phyloP scores from a whole-genome alignment of 2,888 invertebrate genomes.

The Lucinisca nassula region DNA sequence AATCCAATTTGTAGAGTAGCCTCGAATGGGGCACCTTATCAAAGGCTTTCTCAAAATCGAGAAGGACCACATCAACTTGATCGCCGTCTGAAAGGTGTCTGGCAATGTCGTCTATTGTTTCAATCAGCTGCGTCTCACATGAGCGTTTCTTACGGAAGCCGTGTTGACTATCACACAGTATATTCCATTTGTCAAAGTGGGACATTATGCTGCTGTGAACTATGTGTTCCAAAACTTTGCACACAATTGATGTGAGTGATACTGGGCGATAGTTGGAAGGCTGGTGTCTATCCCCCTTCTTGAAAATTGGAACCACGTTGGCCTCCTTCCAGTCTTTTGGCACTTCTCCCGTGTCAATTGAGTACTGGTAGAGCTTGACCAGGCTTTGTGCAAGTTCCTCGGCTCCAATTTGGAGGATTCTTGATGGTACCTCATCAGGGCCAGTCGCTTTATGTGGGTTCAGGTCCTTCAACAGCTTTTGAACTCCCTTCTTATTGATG shows the following conservation, averaged over 20 bases:
- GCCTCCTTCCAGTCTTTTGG: slow-evolving; percentile 41
- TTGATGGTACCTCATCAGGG: slow-evolving; percentile 8
- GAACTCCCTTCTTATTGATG: background rate
- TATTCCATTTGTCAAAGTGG: slow-evolving; percentile 19
- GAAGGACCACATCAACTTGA: background rate
- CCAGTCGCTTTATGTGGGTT: slow-evolving; percentile 8
- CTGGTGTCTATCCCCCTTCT: slow-evolving; percentile 42
- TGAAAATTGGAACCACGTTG: slow-evolving; percentile 33
- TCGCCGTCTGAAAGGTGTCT: background rate
- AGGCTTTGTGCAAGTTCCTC: slow-evolving; percentile 1
- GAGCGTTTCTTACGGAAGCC: slow-evolving; percentile 31
- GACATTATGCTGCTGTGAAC: slow-evolving; percentile 40
- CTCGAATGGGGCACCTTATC: background rate
- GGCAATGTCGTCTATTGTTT: background rate
- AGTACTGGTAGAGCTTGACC: slow-evolving; percentile 10
- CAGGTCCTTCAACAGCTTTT: slow-evolving; percentile 1
- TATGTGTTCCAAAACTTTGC: slow-evolving; percentile 67
- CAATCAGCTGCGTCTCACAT: slow-evolving; percentile 22
- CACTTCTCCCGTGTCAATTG: slow-evolving; percentile 1
- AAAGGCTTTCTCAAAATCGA: background rate
- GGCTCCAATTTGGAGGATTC: slow-evolving; percentile 4
- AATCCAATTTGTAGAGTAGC: background rate
- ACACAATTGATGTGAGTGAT: slow-evolving; percentile 52
- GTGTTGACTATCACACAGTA: slow-evolving; percentile 37
- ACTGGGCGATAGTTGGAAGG: slow-evolving; percentile 60